A percentile compares a stretch with the other conserved stretches of the same genome.
Evolutionary conservation across 2,888 invertebrate genomes (phyloP).

Genomic region (Pristionchus arcanus): DNA sequence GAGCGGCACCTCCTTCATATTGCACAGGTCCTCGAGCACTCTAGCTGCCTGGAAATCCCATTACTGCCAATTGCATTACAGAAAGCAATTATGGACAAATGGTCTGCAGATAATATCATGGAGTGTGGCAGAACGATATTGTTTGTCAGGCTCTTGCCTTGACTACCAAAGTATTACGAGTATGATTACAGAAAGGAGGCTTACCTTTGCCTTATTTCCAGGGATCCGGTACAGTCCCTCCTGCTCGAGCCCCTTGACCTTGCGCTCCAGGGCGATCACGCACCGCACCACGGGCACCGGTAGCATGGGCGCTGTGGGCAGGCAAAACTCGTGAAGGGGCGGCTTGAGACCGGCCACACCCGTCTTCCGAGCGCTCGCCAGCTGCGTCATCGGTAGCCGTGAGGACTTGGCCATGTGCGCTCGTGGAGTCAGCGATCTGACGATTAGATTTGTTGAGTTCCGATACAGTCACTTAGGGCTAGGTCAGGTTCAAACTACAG

Average conservation of each 20-base stretch:
- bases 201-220: conserved; percentile 82
- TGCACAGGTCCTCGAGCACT: conserved; percentile 87
- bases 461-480: too few relatives aligned
- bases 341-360: not conserved
- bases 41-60: not conserved
- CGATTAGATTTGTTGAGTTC: not conserved
- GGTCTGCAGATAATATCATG: too few relatives aligned
- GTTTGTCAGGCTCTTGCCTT: too few relatives aligned
- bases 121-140: too few relatives aligned
- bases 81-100: too few relatives aligned
- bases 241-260: conserved; percentile 86
- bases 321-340: conserved; percentile 3
- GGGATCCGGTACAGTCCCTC: conserved; percentile 92
- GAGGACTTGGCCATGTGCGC: not conserved
- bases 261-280: conserved; percentile 92
- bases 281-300: conserved; percentile 95
- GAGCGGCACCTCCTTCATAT: conserved; percentile 90
- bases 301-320: conserved; percentile 90
- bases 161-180: not conserved
- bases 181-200: not conserved
- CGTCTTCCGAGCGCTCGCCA: not conserved
- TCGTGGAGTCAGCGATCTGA: not conserved
- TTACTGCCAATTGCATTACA: not conserved
- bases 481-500: not conserved
- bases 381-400: not conserved